A percentile compares a stretch with the other conserved stretches of the same genome.
These are phyloP conservation scores for Dendroctonus valens DNA, from an alignment of 1,140 invertebrate species.

Conservation along the genomic window DNA sequence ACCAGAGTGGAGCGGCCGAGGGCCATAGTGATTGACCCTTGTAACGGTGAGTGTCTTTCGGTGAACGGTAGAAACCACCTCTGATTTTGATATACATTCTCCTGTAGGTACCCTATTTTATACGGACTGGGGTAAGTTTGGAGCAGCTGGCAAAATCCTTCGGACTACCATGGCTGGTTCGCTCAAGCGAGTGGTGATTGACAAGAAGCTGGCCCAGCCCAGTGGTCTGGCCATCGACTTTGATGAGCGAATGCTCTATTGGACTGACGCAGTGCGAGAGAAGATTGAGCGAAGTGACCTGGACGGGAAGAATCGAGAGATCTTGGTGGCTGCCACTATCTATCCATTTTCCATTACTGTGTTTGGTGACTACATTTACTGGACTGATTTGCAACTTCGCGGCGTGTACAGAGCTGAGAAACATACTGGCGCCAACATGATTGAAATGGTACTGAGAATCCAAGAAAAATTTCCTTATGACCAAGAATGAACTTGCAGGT, in stretches of 20 bases:
- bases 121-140: constrained; percentile 92
- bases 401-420: constrained; percentile 97
- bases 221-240: constrained; percentile 96
- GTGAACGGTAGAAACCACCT: not conserved
- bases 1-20: constrained; percentile 87
- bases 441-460: constrained; percentile 74
- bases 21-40: constrained; percentile 96
- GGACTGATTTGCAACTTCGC: constrained; percentile 93
- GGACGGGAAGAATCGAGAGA: constrained; percentile 76
- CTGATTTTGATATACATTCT: not conserved
- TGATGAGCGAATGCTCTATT: constrained; percentile 92
- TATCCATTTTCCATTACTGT: constrained; percentile 96
- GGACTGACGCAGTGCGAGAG: constrained; percentile 96
- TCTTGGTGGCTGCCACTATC: constrained; percentile 85
- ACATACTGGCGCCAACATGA: constrained; percentile 91
- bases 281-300: constrained; percentile 94
- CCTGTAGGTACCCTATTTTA: constrained; percentile 71
- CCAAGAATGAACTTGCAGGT: constrained; percentile 1
- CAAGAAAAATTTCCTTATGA: not conserved
- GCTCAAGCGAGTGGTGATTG: constrained; percentile 83
- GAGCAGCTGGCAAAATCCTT: constrained; percentile 91
- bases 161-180: constrained; percentile 96
- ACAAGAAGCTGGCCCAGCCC: constrained; percentile 89
- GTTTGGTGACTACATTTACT: constrained; percentile 90
- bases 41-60: constrained; percentile 65